Percentiles rank a stretch among this genome's conserved stretches.
Evolutionary conservation across 2,113 vertebrate species (phyloP).

Genomic region (Microtus ochrogaster): DNA sequence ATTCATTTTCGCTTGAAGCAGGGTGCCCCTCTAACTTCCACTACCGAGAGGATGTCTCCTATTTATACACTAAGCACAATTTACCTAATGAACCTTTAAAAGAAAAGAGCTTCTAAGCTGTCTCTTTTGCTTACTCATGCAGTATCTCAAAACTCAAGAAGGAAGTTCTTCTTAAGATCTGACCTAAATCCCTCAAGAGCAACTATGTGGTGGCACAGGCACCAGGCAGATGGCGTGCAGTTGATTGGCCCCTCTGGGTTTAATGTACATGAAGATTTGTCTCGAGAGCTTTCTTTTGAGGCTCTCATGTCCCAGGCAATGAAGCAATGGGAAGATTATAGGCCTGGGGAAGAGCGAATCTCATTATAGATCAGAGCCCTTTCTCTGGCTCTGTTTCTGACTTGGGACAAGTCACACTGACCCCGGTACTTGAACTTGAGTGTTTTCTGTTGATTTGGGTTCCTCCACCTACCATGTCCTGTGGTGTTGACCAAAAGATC

Average conservation of each 20-base stretch:
- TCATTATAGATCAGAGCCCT: background rate
- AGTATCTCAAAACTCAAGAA: slow-evolving; percentile 3
- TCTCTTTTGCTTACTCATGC: background rate
- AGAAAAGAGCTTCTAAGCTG: background rate
- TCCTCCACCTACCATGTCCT: background rate
- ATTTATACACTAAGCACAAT: background rate
- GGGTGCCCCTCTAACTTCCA: background rate
- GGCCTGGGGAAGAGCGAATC: background rate
- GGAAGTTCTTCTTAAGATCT: slow-evolving; percentile 73
- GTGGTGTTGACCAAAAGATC: background rate
- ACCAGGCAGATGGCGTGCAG: background rate
- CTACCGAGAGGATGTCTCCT: background rate
- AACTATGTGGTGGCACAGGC: background rate
- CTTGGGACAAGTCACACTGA: background rate
- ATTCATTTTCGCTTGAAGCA: background rate
- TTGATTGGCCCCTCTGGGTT: slow-evolving; percentile 68
- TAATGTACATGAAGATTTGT: slow-evolving; percentile 1
- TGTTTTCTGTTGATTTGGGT: slow-evolving; percentile 40
- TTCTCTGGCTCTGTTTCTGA: background rate
- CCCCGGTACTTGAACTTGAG: background rate
- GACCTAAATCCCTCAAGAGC: slow-evolving; percentile 51
- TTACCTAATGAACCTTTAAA: background rate
- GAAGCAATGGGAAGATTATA: background rate
- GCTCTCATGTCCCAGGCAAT: background rate
- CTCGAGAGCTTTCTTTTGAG: slow-evolving; percentile 37